Evolutionary conservation across 2,797 vertebrate species (phyloP), one percentile per base, ranked within the genome.

Genomic region (Erpetoichthys calabaricus): DNA sequence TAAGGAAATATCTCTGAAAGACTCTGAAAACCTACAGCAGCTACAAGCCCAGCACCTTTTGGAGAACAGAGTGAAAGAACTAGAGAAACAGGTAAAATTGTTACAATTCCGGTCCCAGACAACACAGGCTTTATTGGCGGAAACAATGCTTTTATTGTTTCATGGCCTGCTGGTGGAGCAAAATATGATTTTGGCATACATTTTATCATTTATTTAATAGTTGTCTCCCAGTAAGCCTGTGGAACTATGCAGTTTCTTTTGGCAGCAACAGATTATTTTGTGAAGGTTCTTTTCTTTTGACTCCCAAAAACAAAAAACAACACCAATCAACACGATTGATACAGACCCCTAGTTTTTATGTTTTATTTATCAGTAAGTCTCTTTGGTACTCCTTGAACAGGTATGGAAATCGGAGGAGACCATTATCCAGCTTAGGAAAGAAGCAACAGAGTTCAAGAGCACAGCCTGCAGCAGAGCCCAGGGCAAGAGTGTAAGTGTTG

Each of bases 1-100:
- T 56, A 59, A 61, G 53, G 68, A 73, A 56, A 68, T 76, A 53
- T 80, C 67, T 8, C 44, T 65, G 55, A 79, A 74, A 58, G 65
- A 75, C 53, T 60, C 69, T 9, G 71, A 78, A 41, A 60, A 60
- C 45, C 59, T 73, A 54, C 57, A 45, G 53, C 70, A 71, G 57
- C 61, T 74, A 58, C 67, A 75, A 44, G 65, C 70, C 63, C 70
- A 74, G 42, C 53, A 69, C 46, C 58, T 57, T 46, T 60, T 74
- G 56, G 68, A 79, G 61, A 64, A 57, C 57, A 64, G 45, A n/a
- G 60, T 75, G 45, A 60, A 65, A 52, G 64, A 72, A 43, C 65
- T 75, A 58, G 65, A 64, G 43, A 65, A 73, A 44, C 50, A 67
- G 62, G 64, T 74, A 60, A 57, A 58, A 4, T 6, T 25, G 25